These are phyloP conservation scores for Danio rerio DNA, from an alignment of 2,113 vertebrate genomes.

Conservation along the genomic window GRCz12tu NC_133182.1:52929501-52930000, in stretches of 20 bases:
- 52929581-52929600: no score
- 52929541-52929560: no score
- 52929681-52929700: no score
- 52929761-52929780: not conserved
- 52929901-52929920: constrained; percentile 15
- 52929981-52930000: not conserved
- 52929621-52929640: no score
- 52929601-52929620: no score
- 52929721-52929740: no score
- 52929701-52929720: no score
- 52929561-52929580: no score
- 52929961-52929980: not conserved
- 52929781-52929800: not conserved
- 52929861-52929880: not conserved
- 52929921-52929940: constrained; percentile 15
- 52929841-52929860: constrained; percentile 9
- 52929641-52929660: no score
- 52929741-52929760: not conserved
- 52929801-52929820: constrained; percentile 6
- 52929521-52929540: no score
- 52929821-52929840: not conserved
- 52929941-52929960: not conserved
- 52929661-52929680: no score
- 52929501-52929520: no score
- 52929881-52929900: not conserved